These are phyloP conservation scores for Craniophora ligustri DNA, from an alignment of 2,888 invertebrate species.

Conservation along the genomic window DNA sequence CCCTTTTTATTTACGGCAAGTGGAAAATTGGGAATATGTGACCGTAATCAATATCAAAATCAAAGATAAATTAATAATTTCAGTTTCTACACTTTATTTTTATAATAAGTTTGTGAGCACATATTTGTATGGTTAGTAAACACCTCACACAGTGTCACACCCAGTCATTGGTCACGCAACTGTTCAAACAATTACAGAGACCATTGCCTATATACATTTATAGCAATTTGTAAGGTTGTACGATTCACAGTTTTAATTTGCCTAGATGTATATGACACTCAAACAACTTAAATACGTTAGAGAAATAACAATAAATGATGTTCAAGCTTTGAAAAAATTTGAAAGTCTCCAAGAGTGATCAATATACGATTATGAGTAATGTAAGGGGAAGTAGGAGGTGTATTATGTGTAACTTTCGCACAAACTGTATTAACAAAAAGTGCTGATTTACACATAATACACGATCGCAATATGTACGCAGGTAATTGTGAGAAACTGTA, in stretches of 20 bases:
- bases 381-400: constrained; percentile 28
- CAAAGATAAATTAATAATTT: neutral
- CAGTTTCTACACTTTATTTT: neutral
- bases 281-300: too few species aligned
- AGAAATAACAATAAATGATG: too few species aligned
- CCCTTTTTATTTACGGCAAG: too few species aligned
- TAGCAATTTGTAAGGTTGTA: neutral
- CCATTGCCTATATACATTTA: constrained; percentile 16
- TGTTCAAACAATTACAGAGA: constrained; percentile 15
- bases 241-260: constrained; percentile 8
- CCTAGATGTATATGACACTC: too few species aligned
- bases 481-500: constrained; percentile 17
- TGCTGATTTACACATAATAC: constrained; percentile 37
- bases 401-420: constrained; percentile 36
- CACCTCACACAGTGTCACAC: too few species aligned
- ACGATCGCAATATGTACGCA: constrained; percentile 25
- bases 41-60: too few species aligned
- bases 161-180: constrained; percentile 24
- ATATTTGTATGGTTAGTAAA: constrained; percentile 13
- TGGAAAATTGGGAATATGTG: too few species aligned
- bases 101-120: constrained; percentile 1
- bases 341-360: neutral
- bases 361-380: constrained; percentile 7
- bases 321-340: too few species aligned
- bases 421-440: constrained; percentile 19